Percentiles rank a stretch among this genome's conserved stretches.
Evolutionary conservation across 2,797 vertebrate genomes (phyloP).

Genomic region (Brotogeris chrysoptera): DNA sequence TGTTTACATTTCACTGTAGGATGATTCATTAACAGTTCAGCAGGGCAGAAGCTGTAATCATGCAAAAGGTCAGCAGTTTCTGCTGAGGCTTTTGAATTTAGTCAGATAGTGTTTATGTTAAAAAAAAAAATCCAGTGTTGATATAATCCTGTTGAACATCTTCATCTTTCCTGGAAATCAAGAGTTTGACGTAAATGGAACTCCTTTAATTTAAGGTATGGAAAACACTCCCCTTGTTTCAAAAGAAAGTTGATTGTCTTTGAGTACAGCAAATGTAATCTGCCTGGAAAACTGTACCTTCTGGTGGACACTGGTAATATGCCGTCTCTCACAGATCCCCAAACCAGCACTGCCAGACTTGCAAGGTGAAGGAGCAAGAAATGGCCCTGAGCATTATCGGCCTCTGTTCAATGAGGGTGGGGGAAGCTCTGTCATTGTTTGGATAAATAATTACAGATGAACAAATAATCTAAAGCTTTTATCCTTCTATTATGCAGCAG

Average conservation of each 20-base stretch:
- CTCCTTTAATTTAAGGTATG: slow-evolving; percentile 33
- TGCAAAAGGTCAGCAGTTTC: slow-evolving; percentile 61
- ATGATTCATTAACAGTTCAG: slow-evolving; percentile 9
- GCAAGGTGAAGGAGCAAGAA: not conserved
- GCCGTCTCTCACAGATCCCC: not conserved
- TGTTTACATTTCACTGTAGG: slow-evolving; percentile 70
- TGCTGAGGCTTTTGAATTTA: slow-evolving; percentile 49
- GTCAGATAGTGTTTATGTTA: slow-evolving; percentile 64
- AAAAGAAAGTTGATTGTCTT: not conserved
- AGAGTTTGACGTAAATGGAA: slow-evolving; percentile 70
- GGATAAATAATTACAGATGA: not conserved
- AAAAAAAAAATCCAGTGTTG: slow-evolving; percentile 56
- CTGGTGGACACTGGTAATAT: not conserved
- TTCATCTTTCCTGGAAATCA: slow-evolving; percentile 65
- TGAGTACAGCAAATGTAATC: not conserved
- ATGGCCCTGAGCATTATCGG: not conserved
- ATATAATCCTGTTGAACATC: slow-evolving; percentile 43
- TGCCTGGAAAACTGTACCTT: not conserved
- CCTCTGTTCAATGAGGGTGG: not conserved
- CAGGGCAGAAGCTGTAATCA: slow-evolving; percentile 23
- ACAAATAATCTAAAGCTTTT: not conserved
- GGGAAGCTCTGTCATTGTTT: not conserved
- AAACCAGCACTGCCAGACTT: not conserved
- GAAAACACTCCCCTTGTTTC: not conserved
- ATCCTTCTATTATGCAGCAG: not conserved